These are phyloP conservation scores for Tetrax tetrax DNA, from an alignment of 2,113 vertebrate genomes.

Conservation along the genomic window DNA sequence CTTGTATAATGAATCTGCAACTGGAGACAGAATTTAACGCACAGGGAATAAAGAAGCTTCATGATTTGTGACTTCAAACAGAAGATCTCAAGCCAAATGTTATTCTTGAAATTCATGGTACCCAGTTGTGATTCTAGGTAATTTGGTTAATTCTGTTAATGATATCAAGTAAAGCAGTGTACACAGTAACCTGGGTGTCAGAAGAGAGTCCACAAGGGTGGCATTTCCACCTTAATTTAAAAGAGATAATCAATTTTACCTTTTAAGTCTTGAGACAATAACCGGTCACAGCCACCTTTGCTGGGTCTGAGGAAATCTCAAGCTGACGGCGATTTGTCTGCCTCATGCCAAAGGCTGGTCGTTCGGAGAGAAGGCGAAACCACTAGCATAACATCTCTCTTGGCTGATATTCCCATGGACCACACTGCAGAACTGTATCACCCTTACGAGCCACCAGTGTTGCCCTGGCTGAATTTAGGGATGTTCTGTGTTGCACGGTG, in stretches of 20 bases:
- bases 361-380: background rate
- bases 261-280: background rate
- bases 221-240: background rate
- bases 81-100: background rate
- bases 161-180: background rate
- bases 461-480: background rate
- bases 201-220: background rate
- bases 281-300: accelerated
- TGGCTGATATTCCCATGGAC: background rate
- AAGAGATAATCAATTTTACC: background rate
- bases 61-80: background rate
- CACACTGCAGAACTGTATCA: background rate
- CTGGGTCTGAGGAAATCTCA: background rate
- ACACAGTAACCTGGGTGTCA: background rate
- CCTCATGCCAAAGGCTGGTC: accelerated
- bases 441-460: background rate
- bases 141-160: background rate
- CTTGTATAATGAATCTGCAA: background rate
- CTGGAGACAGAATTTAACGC: background rate
- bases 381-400: background rate
- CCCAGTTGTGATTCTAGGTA: background rate
- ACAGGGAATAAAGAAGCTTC: background rate
- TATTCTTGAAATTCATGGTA: background rate
- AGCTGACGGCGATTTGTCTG: accelerated
- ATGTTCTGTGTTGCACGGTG: background rate